Base-by-base conservation (phyloP, 2,888 invertebrate species). In the Dorcus parallelipipedus region DNA sequence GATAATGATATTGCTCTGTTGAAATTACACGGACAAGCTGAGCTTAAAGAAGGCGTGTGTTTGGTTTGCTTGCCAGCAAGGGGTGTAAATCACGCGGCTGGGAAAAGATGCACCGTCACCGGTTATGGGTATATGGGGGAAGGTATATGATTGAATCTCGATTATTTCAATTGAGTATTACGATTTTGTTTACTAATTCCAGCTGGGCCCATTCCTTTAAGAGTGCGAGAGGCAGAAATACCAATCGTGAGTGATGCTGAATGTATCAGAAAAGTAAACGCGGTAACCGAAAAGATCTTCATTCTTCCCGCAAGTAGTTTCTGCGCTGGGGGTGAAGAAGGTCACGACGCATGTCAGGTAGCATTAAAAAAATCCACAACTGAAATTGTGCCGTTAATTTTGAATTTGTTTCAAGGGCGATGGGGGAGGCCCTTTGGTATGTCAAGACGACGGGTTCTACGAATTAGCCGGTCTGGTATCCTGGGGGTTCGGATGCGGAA, bases 81-180 rank as follows among this genome's bases (percentile, higher is more conserved):
- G 56, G 94, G 93, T 2, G 93, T 93, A 26, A 91, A 86, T 71
- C 94, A 93, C 74, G 89, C 93, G 1, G 92, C 95, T 5, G 95
- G 95, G 54, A 93, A 93, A 76, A 82, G 94, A 39, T 95, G 95
- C 73, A 95, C 93, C 0, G 95, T 94, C 67, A 95, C 95, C 7
- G 95, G 95, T 3, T 95, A 95, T 72, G 95, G 95, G 6, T 95
- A 95, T 73, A 94, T 95, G 93, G 94, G 94, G 51, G 95, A 95
- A 84, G 89, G 94, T 93, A 74, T 73, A 10, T 42, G 42, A 7
- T 42, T 8, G 10, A 14, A 10, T 1, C 8, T 23, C 45, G 54
- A 52, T n/a, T 47, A 9, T 9, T 41, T 41, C 6, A 42, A 8
- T 42, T 42, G 17, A 5, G 7, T 42, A 6, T 42, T 14, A 42